Conservation (phyloP, 37 sponge, comb jelly and placozoan species). For the Diacarnus erythraeanus region DNA sequence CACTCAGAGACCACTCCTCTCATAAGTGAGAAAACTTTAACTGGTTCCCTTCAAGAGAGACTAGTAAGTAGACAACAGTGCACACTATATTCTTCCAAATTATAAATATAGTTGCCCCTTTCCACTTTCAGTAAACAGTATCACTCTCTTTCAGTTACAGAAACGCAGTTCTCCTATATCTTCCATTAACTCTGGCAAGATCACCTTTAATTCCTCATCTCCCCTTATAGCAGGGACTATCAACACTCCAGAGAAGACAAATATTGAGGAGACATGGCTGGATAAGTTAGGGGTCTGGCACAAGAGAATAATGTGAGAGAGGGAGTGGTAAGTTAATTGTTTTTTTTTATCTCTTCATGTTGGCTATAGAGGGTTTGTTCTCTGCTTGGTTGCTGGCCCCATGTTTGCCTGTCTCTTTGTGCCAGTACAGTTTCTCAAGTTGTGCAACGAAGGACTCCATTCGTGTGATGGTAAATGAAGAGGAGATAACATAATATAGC, state of each 20-base stretch:
- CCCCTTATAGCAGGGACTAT: neutral
- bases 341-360: neutral
- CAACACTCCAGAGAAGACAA: conserved; percentile 6
- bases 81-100: neutral
- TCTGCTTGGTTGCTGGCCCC: conserved; percentile 63
- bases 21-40: neutral
- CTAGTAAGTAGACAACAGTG: too few relatives aligned
- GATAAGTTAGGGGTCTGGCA: conserved; percentile 77
- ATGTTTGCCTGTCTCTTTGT: conserved; percentile 62
- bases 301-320: conserved; percentile 51
- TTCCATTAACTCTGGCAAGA: conserved; percentile 10
- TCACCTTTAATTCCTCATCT: conserved; percentile 10
- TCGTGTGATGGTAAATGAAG: conserved; percentile 54
- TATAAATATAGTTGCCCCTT: neutral
- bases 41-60: conserved; percentile 25
- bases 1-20: conserved; percentile 3
- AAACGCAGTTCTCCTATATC: neutral
- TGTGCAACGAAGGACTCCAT: conserved; percentile 49
- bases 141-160: neutral
- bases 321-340: neutral
- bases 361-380: conserved; percentile 65
- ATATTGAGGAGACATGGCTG: conserved; percentile 71
- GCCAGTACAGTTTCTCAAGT: conserved; percentile 51
- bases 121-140: neutral
- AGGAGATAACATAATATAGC: too few relatives aligned